Percentiles rank a stretch among this genome's conserved stretches.
phyloP scores from a whole-genome alignment of 92 coral and sea anemone genomes.

The Porites divaricata region DNA sequence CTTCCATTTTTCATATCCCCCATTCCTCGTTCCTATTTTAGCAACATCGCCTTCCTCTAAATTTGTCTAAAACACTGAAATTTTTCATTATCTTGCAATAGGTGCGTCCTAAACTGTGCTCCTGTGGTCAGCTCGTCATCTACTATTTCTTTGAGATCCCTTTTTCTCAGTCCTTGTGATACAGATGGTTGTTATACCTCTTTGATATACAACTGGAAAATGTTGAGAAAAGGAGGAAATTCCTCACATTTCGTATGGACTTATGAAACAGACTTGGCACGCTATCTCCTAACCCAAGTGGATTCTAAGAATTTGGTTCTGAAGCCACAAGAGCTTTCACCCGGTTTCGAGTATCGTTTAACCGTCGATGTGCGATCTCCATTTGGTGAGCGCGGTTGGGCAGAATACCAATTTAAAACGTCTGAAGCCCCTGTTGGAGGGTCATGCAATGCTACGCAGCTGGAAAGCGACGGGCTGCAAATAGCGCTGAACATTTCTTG shows the following conservation, averaged over 20 bases:
- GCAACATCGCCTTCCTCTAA: no score
- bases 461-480: background rate
- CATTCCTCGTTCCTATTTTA: no score
- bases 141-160: conserved; percentile 8
- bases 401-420: conserved; percentile 7
- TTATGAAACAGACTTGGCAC: background rate
- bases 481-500: conserved; percentile 2
- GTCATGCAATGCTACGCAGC: background rate
- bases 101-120: conserved; percentile 21
- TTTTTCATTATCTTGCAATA: background rate
- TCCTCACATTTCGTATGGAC: background rate
- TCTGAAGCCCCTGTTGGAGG: conserved; percentile 14
- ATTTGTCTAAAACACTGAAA: background rate
- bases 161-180: background rate
- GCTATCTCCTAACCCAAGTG: background rate
- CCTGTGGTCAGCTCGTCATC: conserved; percentile 9
- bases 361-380: conserved; percentile 2
- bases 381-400: conserved; percentile 4
- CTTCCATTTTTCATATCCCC: no score
- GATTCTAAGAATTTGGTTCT: conserved; percentile 18
- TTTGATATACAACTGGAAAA: background rate
- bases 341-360: conserved; percentile 2
- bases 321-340: background rate
- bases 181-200: background rate
- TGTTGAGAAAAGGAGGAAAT: conserved; percentile 1